Percentiles rank a stretch among this genome's conserved stretches.
Evolutionary conservation across 2,888 invertebrate genomes (phyloP).

Genomic region (Leptopterna dolabrata): DNA sequence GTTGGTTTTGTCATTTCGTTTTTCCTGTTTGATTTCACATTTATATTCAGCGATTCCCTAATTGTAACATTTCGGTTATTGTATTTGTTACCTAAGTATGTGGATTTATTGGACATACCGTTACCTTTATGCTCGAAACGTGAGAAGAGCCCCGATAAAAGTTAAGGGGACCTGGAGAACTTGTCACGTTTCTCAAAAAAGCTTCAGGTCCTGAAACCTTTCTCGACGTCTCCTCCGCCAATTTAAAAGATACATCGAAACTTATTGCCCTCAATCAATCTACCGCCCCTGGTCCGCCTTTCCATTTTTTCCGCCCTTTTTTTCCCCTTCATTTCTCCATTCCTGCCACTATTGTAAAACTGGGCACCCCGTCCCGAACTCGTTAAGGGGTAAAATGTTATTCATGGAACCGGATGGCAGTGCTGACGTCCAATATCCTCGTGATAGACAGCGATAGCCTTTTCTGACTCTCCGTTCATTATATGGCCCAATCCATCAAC

Average conservation of each 20-base stretch:
- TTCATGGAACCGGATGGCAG: not conserved
- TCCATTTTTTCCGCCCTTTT: not conserved
- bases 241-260: not conserved
- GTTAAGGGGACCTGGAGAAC: not conserved
- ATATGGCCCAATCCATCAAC: not conserved
- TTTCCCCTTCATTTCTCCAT: not conserved
- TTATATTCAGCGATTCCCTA: too few relatives aligned
- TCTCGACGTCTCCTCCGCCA: not conserved
- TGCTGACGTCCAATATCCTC: not conserved
- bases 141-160: not conserved
- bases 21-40: not conserved
- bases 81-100: too few relatives aligned
- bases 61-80: too few relatives aligned
- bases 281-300: not conserved
- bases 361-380: constrained; percentile 9
- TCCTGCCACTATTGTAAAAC: not conserved
- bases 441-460: not conserved
- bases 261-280: not conserved
- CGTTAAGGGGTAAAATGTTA: constrained; percentile 1
- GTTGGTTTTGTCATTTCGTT: not conserved
- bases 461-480: not conserved
- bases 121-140: not conserved
- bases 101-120: not conserved
- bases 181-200: not conserved
- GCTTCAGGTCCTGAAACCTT: not conserved